Evolutionary conservation across 2,888 invertebrate species (phyloP), one percentile per base, ranked within the genome.

Genomic region (Drosophila mercatorum): DNA sequence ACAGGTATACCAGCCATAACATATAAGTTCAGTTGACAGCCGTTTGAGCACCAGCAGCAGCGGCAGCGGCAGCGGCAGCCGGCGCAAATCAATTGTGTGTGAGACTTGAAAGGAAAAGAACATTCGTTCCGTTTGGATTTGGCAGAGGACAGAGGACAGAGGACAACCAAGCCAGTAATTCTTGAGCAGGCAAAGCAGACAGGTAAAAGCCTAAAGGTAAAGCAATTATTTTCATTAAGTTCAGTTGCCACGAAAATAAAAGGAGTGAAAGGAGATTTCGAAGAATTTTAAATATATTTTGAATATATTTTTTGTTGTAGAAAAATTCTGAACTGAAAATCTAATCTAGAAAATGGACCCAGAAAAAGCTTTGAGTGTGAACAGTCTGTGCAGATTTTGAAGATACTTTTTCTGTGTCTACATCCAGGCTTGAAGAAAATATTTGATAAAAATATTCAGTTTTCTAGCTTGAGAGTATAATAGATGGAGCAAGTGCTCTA

Each of bases 1-100:
- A 31, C 55, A 41, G 40, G 26, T 44, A 57, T 22, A 34, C 43
- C 43, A 56, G 31, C 17, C 17, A 7, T 12, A 46, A 26, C 34
- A 57, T 49, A 49, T 43, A 31, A 56, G 17, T 34, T 44, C 26
- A 63, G 44, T 28, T 56, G 75, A 56, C 57, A 46, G 43, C 36
- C 47, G 55, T 10, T n/a, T 17, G 46, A 40, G 38, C 17, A 17
- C 17, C 17, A 17, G 17, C 17, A 17, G 17, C 17, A 7, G 11
- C 22, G 22, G 17, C 31, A 36, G 36, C 36, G 11, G 36, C 10
- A 36, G 28, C n/a, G 5, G 17, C 28, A 31, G n/a, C 17, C 38
- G 17, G 8, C 22, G n/a, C 31, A 31, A 60, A 31, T 41, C 52
- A 51, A 51, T 40, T 60, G 60, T 17, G n/a, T 11, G 17, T 17